Evolutionary conservation across 2,888 invertebrate species (phyloP).

Genomic region (Xanthostigma xanthostigma): DNA sequence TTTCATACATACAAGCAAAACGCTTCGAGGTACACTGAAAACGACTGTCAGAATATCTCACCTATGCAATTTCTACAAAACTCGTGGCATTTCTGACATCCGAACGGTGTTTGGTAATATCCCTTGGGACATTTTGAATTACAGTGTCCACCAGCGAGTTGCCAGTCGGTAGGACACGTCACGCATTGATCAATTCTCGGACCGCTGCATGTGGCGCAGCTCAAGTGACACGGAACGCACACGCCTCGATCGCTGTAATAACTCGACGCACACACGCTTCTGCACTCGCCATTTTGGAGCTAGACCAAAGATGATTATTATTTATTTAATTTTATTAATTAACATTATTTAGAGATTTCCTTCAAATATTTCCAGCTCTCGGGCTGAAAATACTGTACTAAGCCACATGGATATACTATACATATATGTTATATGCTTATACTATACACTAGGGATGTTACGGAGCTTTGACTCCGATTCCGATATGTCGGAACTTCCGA

Average conservation of each 20-base stretch:
- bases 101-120: conserved; percentile 66
- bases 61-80: conserved; percentile 79
- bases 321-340: no score
- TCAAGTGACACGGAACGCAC: conserved; percentile 70
- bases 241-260: conserved; percentile 76
- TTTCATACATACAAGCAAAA: no score
- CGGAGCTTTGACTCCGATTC: no score
- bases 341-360: no score
- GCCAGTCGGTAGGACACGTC: conserved; percentile 65
- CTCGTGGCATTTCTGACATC: conserved; percentile 79
- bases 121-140: conserved; percentile 77
- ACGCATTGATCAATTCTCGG: conserved; percentile 75
- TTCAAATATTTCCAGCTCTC: no score
- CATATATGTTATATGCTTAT: no score
- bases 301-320: conserved; percentile 12
- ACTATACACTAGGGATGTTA: no score
- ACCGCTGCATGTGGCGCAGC: conserved; percentile 74
- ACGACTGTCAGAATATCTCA: conserved; percentile 19
- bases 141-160: conserved; percentile 70
- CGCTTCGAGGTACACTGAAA: no score
- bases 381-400: no score
- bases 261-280: conserved; percentile 63
- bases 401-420: no score
- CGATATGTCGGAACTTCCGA: no score
- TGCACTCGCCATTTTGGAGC: conserved; percentile 70